Evolutionary conservation across 2,888 invertebrate genomes (phyloP).

Genomic region (Trichogramma dendrolimi): DNA sequence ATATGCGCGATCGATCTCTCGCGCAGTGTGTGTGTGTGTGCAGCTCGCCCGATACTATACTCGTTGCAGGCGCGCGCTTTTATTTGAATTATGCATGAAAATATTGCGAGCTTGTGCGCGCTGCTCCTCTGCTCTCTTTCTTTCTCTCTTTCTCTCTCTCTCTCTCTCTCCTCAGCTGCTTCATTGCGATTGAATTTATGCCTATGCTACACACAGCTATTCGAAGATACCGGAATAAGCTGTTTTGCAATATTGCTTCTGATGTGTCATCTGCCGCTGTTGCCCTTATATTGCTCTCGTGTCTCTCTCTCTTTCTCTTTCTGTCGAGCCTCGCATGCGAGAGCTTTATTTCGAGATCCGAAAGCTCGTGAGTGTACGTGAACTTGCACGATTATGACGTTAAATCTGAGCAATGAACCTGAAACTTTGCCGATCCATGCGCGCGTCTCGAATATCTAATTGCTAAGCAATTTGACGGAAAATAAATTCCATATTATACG

Average conservation of each 20-base stretch:
- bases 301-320: neutral
- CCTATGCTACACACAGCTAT: constrained; percentile 23
- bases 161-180: constrained; percentile 7
- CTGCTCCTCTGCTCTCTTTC: neutral
- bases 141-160: neutral
- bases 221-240: no score
- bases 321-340: no score
- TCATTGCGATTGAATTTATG: constrained; percentile 25
- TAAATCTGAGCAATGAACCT: no score
- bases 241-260: constrained; percentile 13
- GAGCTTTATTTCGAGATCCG: no score
- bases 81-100: constrained; percentile 26
- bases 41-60: neutral
- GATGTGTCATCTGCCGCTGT: neutral
- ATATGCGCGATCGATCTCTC: no score
- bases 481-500: no score
- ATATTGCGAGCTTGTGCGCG: constrained; percentile 17
- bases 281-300: neutral
- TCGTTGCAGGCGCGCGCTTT: constrained; percentile 11
- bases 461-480: no score
- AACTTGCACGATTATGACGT: no score
- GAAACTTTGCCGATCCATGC: no score
- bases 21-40: neutral
- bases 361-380: no score
- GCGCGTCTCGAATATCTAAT: no score